phyloP scores from a whole-genome alignment of 2,888 invertebrate species.

The Endotricha flammealis region DNA sequence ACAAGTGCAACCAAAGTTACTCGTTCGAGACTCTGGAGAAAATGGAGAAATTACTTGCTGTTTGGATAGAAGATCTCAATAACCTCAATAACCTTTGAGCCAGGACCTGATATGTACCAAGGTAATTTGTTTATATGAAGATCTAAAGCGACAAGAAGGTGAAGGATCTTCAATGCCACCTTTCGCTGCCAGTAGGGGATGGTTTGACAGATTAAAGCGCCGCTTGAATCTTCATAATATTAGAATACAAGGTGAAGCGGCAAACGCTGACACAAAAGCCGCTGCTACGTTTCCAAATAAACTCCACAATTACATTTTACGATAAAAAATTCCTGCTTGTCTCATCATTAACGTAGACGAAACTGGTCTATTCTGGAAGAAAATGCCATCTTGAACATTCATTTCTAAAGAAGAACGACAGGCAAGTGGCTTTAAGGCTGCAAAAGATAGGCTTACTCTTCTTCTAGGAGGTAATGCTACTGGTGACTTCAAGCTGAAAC shows the following conservation, averaged over 20 bases:
- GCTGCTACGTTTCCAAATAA: background rate
- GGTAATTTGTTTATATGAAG: no score
- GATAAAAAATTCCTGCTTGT: no score
- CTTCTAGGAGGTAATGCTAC: constrained; percentile 29
- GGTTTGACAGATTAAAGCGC: background rate
- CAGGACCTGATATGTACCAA: no score
- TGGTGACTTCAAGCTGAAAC: constrained; percentile 30
- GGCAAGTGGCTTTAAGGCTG: constrained; percentile 25
- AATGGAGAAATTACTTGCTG: no score
- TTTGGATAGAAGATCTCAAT: no score
- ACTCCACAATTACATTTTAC: constrained; percentile 2
- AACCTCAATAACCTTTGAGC: no score
- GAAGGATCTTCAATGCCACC: no score
- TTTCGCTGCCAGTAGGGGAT: constrained; percentile 1
- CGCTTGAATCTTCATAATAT: background rate
- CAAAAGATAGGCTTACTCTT: constrained; percentile 31
- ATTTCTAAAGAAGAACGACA: constrained; percentile 17
- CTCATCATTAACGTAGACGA: constrained; percentile 23
- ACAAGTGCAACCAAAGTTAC: constrained; percentile 5
- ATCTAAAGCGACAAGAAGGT: no score
- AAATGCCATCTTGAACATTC: constrained; percentile 19
- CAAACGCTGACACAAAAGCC: background rate
- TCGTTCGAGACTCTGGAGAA: no score
- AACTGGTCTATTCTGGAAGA: constrained; percentile 20
- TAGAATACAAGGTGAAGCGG: background rate